Conservation (phyloP, 23 tunicate genomes). For the Phallusia fumigata region DNA sequence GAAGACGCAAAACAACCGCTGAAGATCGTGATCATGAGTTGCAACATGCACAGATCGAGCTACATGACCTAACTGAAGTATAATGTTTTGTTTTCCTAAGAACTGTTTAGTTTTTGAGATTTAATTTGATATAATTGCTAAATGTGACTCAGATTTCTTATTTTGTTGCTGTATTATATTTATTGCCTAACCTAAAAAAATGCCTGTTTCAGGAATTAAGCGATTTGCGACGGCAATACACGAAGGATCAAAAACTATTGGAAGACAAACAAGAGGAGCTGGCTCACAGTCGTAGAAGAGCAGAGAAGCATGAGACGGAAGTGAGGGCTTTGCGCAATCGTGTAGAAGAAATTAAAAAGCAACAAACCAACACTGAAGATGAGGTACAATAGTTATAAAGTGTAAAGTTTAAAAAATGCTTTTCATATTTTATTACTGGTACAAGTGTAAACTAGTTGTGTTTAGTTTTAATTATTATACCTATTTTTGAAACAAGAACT, state of each 20-base stretch:
- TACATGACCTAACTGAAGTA: constrained; percentile 41
- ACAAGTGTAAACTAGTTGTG: too few species aligned
- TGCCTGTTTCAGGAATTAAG: constrained; percentile 20
- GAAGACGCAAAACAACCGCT: constrained; percentile 5
- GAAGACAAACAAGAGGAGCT: constrained; percentile 37
- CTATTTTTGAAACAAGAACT: too few species aligned
- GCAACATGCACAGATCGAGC: constrained; percentile 23
- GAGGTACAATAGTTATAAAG: constrained; percentile 9
- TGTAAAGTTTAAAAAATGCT: too few species aligned
- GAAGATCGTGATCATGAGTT: constrained; percentile 52
- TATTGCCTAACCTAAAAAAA: neutral
- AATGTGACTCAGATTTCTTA: too few species aligned
- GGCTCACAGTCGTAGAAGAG: constrained; percentile 39
- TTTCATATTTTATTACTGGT: too few species aligned
- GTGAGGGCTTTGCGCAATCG: constrained; percentile 29
- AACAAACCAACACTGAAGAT: constrained; percentile 48
- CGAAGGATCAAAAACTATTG: constrained; percentile 33
- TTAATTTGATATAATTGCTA: too few species aligned
- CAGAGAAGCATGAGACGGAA: constrained; percentile 46
- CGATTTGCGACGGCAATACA: constrained; percentile 30
- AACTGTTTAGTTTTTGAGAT: too few species aligned
- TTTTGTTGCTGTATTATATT: neutral
- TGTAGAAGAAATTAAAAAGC: constrained; percentile 49
- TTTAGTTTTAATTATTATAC: too few species aligned
- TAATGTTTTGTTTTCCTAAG: neutral